phyloP scores from a whole-genome alignment of 1,140 invertebrate genomes.

The Bicyclus anynana region DNA sequence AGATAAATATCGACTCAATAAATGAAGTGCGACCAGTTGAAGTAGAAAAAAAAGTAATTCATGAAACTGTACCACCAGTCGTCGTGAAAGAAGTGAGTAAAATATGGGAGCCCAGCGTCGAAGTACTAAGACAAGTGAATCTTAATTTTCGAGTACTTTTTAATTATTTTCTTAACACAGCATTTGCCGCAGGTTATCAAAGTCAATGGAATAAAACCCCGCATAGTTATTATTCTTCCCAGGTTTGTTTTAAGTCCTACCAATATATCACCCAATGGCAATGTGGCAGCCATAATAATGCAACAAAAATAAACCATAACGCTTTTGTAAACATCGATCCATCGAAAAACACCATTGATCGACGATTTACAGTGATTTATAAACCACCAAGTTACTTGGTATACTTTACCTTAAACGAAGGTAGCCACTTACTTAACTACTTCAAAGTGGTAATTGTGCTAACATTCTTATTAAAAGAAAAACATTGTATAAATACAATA shows the following conservation, averaged over 20 bases:
- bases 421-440: not conserved
- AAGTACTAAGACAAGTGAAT: constrained; percentile 9
- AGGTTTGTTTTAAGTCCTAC: constrained; percentile 38
- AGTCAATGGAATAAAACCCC: constrained; percentile 21
- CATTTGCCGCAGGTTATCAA: constrained; percentile 20
- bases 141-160: constrained; percentile 30
- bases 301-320: constrained; percentile 12
- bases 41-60: constrained; percentile 27
- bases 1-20: constrained; percentile 42
- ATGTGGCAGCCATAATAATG: constrained; percentile 31
- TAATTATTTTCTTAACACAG: constrained; percentile 33
- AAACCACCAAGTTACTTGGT: no score
- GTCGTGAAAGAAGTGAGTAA: constrained; percentile 66
- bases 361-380: no score
- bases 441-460: not conserved
- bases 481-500: no score
- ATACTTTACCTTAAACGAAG: no score
- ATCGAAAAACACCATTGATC: not conserved
- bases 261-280: constrained; percentile 36
- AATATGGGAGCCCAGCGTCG: constrained; percentile 15
- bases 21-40: constrained; percentile 47
- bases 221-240: constrained; percentile 13
- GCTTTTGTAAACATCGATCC: not conserved
- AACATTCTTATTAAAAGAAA: not conserved
- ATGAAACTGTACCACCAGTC: constrained; percentile 35